Conservation (phyloP, 2,113 vertebrate genomes). For the Paradisaea rubra region DNA sequence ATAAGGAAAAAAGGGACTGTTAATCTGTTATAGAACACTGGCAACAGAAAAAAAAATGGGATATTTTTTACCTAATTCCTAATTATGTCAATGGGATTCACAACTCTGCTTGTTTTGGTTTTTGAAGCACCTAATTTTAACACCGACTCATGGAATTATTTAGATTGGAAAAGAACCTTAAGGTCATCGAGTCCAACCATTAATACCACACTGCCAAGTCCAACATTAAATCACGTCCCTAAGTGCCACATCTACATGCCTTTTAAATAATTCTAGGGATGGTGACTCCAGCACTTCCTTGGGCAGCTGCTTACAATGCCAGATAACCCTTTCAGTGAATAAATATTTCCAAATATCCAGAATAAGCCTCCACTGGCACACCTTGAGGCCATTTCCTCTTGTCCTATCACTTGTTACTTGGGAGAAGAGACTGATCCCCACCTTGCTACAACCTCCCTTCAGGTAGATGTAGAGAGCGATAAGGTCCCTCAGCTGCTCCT, state of each 20-base stretch:
- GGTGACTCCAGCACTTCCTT: background rate
- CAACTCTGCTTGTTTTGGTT: background rate
- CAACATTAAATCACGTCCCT: background rate
- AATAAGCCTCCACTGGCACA: background rate
- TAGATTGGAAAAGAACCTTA: background rate
- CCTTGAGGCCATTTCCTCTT: background rate
- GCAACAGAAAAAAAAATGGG: background rate
- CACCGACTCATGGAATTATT: background rate
- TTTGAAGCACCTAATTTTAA: background rate
- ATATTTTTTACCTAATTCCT: background rate
- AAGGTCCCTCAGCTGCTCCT: background rate
- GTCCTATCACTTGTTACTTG: background rate
- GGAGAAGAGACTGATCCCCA: background rate
- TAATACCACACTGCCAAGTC: background rate
- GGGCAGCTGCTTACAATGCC: background rate
- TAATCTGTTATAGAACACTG: background rate
- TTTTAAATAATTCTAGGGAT: background rate
- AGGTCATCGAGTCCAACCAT: background rate
- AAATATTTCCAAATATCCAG: background rate
- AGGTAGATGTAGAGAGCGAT: fast-evolving
- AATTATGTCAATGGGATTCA: background rate
- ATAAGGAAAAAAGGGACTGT: background rate
- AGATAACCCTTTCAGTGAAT: background rate
- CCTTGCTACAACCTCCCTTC: background rate
- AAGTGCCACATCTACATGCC: background rate